Conservation (phyloP, 2,113 vertebrate genomes). For the Corapipo altera region DNA sequence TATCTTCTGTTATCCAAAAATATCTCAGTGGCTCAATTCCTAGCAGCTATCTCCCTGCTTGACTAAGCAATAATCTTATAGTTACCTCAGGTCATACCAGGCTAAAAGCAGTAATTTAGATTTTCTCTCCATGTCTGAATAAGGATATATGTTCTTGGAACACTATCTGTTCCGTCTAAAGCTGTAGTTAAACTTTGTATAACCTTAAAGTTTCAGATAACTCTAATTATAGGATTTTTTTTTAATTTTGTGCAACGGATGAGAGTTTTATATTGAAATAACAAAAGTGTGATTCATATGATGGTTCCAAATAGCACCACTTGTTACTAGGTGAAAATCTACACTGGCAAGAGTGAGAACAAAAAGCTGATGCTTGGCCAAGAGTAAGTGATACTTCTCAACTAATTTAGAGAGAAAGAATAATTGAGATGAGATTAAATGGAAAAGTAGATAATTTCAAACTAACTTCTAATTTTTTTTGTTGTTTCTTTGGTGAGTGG, state of each 20-base stretch:
- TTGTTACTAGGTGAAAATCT: slow-evolving; percentile 22
- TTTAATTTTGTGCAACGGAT: not conserved
- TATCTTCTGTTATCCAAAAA: slow-evolving; percentile 5
- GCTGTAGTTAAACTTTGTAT: not conserved
- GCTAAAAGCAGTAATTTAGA: not conserved
- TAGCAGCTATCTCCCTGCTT: slow-evolving; percentile 5
- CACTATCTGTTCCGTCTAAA: not conserved
- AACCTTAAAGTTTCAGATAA: not conserved
- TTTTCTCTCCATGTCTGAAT: not conserved
- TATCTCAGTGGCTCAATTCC: not conserved
- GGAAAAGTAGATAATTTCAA: not conserved
- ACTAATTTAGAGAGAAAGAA: not conserved
- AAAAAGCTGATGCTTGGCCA: not conserved
- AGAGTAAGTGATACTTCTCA: not conserved
- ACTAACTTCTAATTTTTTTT: not conserved
- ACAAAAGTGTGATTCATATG: not conserved
- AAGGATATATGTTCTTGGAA: not conserved
- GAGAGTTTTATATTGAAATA: slow-evolving; percentile 6
- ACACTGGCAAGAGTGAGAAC: not conserved
- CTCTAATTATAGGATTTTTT: not conserved
- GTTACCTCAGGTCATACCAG: not conserved
- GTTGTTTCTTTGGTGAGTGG: not conserved
- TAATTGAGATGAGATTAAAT: not conserved
- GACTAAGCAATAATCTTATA: slow-evolving; percentile 29
- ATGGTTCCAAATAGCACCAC: not conserved